Percentiles rank a stretch among this genome's conserved stretches.
These are phyloP conservation scores for Uromys caudimaculatus DNA, from an alignment of 2,797 vertebrate species.

Conservation along the genomic window DNA sequence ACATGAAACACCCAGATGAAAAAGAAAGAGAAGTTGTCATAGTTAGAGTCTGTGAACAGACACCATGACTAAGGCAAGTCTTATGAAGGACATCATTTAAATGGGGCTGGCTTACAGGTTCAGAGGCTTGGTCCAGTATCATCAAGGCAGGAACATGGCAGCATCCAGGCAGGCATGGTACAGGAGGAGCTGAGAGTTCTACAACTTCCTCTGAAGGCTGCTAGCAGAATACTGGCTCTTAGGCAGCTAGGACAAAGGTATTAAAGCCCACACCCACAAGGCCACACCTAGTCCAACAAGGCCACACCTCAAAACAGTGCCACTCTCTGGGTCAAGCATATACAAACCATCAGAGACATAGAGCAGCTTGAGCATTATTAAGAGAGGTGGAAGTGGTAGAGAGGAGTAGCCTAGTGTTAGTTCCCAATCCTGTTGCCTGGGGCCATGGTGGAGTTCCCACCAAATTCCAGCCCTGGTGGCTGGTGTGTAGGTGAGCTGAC, in stretches of 20 bases:
- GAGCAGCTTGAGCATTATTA: not conserved
- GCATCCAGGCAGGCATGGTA: not conserved
- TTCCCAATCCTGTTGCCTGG: not conserved
- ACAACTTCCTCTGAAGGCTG: not conserved
- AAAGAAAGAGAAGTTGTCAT: not conserved
- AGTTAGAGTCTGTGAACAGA: too few species aligned
- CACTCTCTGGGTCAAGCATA: not conserved
- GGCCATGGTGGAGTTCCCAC: fast-evolving
- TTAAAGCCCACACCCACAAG: not conserved
- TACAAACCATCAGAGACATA: not conserved
- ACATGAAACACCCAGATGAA: not conserved
- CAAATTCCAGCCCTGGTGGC: not conserved
- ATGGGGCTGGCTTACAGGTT: not conserved
- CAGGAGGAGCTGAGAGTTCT: not conserved
- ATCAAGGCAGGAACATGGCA: not conserved
- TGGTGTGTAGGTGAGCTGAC: not conserved
- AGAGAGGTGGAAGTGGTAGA: not conserved
- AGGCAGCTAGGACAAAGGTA: not conserved
- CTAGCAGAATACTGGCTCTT: not conserved
- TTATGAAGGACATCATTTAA: too few species aligned
- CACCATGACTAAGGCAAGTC: too few species aligned
- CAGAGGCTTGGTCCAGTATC: too few species aligned
- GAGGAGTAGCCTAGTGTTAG: not conserved
- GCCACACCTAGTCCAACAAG: not conserved
- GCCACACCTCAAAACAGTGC: not conserved